These are phyloP conservation scores for Hyaena hyaena DNA, from an alignment of 2,113 vertebrate species.

Conservation along the genomic window DNA sequence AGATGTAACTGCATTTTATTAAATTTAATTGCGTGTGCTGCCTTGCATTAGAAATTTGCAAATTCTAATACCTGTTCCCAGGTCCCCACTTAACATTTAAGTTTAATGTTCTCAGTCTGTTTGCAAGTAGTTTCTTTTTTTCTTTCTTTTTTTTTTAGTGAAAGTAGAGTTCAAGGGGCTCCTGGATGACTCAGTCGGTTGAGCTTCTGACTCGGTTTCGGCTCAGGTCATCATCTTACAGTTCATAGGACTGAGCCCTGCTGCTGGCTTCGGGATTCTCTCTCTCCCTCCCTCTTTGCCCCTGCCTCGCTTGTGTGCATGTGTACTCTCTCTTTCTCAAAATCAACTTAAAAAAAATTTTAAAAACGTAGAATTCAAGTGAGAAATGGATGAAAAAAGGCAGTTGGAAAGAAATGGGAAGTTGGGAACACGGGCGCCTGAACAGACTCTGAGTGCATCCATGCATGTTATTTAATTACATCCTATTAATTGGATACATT, in stretches of 20 bases:
- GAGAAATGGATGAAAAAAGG: neutral
- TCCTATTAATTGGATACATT: neutral
- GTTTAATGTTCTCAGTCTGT: neutral
- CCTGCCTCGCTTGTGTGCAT: no score
- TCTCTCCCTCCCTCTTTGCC: no score
- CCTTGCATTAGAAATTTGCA: neutral
- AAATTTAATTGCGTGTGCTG: neutral
- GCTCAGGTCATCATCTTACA: no score
- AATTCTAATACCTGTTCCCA: neutral
- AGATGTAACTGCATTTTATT: neutral
- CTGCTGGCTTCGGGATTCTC: no score
- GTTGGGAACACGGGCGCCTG: neutral
- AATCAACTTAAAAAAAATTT: no score
- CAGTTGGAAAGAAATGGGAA: neutral
- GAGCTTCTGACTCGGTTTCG: no score
- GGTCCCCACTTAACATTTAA: neutral
- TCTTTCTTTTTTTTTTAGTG: neutral
- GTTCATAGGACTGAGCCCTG: no score
- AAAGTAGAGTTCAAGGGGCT: neutral
- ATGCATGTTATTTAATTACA: neutral
- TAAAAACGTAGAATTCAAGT: neutral
- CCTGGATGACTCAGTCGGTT: no score
- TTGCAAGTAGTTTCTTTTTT: neutral
- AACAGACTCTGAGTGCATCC: neutral
- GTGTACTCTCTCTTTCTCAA: no score